A percentile compares a stretch with the other conserved stretches of the same genome.
phyloP scores from a whole-genome alignment of 2,888 invertebrate genomes.

The Clanis bilineata region DNA sequence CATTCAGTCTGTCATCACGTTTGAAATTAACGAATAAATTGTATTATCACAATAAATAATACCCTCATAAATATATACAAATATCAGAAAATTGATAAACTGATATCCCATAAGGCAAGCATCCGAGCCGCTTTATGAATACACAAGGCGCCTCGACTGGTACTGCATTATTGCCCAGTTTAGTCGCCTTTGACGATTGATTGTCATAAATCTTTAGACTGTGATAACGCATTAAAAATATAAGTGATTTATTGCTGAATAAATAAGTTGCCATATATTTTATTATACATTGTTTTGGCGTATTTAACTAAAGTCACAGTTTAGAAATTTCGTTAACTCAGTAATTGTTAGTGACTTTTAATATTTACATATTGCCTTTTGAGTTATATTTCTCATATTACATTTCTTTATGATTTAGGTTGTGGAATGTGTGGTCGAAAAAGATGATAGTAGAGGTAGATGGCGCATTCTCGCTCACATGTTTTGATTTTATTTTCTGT shows the following conservation, averaged over 20 bases:
- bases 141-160: background rate
- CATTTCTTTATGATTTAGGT: background rate
- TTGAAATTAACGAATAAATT: background rate
- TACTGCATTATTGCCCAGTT: background rate
- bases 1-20: background rate
- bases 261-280: background rate
- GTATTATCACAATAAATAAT: too few relatives aligned
- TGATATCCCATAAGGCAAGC: background rate
- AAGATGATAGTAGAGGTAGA: too few relatives aligned
- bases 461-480: background rate
- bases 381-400: background rate
- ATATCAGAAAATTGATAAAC: background rate
- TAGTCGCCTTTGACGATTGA: background rate
- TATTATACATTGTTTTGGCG: background rate
- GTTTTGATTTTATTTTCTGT: background rate
- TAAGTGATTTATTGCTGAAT: background rate
- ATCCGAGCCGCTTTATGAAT: background rate
- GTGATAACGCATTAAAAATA: background rate
- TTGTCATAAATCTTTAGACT: background rate
- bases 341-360: background rate
- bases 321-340: background rate
- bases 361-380: background rate
- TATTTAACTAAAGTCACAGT: background rate
- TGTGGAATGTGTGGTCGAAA: background rate
- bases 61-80: too few relatives aligned